These are phyloP conservation scores for Rhingia rostrata DNA, from an alignment of 2,888 invertebrate genomes.

Conservation along the genomic window DNA sequence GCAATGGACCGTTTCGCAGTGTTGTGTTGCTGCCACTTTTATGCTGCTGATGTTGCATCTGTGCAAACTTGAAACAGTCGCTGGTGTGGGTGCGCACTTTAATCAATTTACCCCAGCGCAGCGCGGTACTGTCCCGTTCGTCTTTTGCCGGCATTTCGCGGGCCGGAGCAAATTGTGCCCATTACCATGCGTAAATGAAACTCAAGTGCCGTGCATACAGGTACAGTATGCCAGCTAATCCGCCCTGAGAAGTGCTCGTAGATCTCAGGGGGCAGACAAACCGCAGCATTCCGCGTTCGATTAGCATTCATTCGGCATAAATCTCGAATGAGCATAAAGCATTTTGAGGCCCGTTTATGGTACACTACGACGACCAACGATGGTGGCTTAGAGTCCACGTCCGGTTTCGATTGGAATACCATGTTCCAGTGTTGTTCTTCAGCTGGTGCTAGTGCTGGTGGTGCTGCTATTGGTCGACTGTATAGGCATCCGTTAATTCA, in stretches of 20 bases:
- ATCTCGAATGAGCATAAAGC: slow-evolving; percentile 72
- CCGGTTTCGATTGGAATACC: slow-evolving; percentile 68
- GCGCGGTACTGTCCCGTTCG: slow-evolving; percentile 36
- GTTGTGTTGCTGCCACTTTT: slow-evolving; percentile 39
- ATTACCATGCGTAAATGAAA: slow-evolving; percentile 72
- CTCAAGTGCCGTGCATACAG: slow-evolving; percentile 54
- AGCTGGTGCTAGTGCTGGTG: slow-evolving; percentile 1
- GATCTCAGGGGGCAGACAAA: slow-evolving; percentile 44
- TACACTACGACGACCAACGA: slow-evolving; percentile 19
- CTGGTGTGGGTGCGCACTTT: slow-evolving; percentile 70
- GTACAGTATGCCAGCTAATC: slow-evolving; percentile 31
- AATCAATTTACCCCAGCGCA: slow-evolving; percentile 66
- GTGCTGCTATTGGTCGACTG: slow-evolving; percentile 16
- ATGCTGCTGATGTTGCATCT: slow-evolving; percentile 61
- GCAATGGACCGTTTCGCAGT: slow-evolving; percentile 34
- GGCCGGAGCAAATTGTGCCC: slow-evolving; percentile 61
- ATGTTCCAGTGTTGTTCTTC: slow-evolving; percentile 48
- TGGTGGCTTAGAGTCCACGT: slow-evolving; percentile 48
- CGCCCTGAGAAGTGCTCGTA: slow-evolving; percentile 62
- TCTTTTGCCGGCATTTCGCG: slow-evolving; percentile 19
- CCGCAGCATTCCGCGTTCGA: slow-evolving; percentile 70
- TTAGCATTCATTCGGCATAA: slow-evolving; percentile 73
- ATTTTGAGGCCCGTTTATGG: slow-evolving; percentile 59
- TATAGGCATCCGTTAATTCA: slow-evolving; percentile 76
- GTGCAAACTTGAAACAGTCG: slow-evolving; percentile 63